Evolutionary conservation across 2,113 vertebrate species (phyloP).

Genomic region (Percina caprodes): DNA sequence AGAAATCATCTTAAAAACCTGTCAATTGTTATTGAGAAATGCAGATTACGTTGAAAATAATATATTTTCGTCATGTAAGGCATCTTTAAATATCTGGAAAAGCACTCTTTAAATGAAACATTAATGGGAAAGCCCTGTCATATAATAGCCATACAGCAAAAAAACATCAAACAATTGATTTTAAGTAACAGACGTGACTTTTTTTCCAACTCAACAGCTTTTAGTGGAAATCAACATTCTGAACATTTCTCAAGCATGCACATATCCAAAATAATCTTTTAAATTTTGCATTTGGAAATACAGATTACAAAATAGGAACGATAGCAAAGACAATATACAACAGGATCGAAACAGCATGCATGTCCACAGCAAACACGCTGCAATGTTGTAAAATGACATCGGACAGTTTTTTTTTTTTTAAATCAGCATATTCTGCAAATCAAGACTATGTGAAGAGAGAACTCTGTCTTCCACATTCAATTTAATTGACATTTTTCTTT

Average conservation of each 20-base stretch:
- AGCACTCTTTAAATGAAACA: background rate
- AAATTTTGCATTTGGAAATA: slow-evolving; percentile 84
- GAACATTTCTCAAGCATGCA: slow-evolving; percentile 85
- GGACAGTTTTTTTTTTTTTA: slow-evolving; percentile 50
- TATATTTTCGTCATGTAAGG: background rate
- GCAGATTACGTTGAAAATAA: background rate
- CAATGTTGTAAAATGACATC: slow-evolving; percentile 56
- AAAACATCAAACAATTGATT: slow-evolving; percentile 24
- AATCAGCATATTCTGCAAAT: slow-evolving; percentile 51
- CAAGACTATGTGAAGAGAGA: slow-evolving; percentile 75
- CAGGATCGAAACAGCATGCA: slow-evolving; percentile 81
- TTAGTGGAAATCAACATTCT: slow-evolving; percentile 79
- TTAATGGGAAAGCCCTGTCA: background rate
- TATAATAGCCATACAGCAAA: background rate
- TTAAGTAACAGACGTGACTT: slow-evolving; percentile 68
- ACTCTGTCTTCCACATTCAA: slow-evolving; percentile 80
- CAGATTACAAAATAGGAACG: slow-evolving; percentile 83
- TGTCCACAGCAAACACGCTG: slow-evolving; percentile 78
- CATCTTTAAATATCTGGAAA: background rate
- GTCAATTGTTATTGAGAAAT: background rate
- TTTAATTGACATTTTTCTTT: slow-evolving; percentile 78
- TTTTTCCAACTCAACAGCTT: slow-evolving; percentile 70
- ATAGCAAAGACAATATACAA: slow-evolving; percentile 82
- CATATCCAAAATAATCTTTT: slow-evolving; percentile 84
- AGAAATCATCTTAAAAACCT: background rate